These are phyloP conservation scores for Cryptocephalus moraei DNA, from an alignment of 2,888 invertebrate species.

Conservation along the genomic window DNA sequence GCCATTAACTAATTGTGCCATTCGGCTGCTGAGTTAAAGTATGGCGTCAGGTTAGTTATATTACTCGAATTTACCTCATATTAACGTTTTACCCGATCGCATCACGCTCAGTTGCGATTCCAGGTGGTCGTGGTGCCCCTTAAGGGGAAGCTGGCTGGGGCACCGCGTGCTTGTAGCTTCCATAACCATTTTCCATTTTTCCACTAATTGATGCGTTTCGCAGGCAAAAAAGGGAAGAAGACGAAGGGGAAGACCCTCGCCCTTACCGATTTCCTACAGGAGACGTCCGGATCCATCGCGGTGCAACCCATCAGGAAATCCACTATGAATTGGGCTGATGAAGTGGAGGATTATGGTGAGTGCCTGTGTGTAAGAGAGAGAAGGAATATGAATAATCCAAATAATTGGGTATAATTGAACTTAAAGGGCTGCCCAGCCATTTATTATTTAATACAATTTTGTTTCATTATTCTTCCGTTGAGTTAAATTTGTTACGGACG, in stretches of 20 bases:
- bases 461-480: too few species aligned
- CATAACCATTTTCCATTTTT: neutral
- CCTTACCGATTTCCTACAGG: constrained; percentile 67
- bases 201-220: constrained; percentile 1
- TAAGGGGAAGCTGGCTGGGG: neutral
- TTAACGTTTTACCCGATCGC: neutral
- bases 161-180: neutral
- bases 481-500: too few species aligned
- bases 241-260: constrained; percentile 73
- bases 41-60: constrained; percentile 27
- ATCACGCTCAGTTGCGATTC: too few species aligned
- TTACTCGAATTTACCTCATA: neutral
- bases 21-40: constrained; percentile 15
- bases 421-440: too few species aligned
- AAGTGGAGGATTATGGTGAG: constrained; percentile 69
- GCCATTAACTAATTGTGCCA: constrained; percentile 7
- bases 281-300: constrained; percentile 47
- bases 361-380: too few species aligned
- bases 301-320: constrained; percentile 47
- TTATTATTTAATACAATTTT: too few species aligned
- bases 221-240: constrained; percentile 70
- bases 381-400: too few species aligned
- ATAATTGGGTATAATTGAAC: too few species aligned
- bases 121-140: too few species aligned
- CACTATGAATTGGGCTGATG: constrained; percentile 61